These are phyloP conservation scores for Psettodes erumei DNA, from an alignment of 2,113 vertebrate genomes.

Conservation along the genomic window DNA sequence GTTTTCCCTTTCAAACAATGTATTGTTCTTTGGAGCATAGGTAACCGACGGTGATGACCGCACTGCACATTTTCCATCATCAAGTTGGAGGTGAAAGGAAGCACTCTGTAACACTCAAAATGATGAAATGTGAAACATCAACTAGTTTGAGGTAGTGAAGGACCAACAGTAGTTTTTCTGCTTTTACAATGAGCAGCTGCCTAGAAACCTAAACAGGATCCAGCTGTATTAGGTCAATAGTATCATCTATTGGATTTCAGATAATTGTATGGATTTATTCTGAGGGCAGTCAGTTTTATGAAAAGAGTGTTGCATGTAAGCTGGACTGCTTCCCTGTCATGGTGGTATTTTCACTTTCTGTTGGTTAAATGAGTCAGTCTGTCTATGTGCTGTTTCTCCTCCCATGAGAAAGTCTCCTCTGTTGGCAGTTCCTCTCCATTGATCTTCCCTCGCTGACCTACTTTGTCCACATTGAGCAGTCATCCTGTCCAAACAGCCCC, in stretches of 20 bases:
- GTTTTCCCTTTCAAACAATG: conserved; percentile 42
- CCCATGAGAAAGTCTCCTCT: conserved; percentile 45
- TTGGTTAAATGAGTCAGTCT: conserved; percentile 43
- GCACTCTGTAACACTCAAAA: neutral
- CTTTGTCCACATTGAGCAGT: conserved; percentile 16
- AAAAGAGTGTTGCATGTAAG: neutral
- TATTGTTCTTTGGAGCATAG: conserved; percentile 7
- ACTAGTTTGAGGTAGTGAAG: too few relatives aligned
- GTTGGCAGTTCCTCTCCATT: conserved; percentile 29
- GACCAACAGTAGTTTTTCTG: too few relatives aligned
- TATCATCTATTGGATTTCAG: neutral
- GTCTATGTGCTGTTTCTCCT: conserved; percentile 34
- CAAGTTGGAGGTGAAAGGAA: neutral
- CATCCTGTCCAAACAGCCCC: conserved; percentile 28
- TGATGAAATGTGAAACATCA: too few relatives aligned
- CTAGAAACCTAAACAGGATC: neutral
- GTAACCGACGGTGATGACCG: conserved; percentile 10
- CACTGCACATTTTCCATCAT: neutral
- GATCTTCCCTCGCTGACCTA: conserved; percentile 25
- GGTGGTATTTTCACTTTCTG: conserved; percentile 35
- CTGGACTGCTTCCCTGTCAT: conserved; percentile 18
- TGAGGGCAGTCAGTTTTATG: conserved; percentile 5
- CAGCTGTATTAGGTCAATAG: neutral
- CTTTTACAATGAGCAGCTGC: neutral
- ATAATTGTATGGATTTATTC: conserved; percentile 1